Base-by-base conservation (phyloP, 2,113 vertebrate genomes). In the Trochalopteron elliotii region DNA sequence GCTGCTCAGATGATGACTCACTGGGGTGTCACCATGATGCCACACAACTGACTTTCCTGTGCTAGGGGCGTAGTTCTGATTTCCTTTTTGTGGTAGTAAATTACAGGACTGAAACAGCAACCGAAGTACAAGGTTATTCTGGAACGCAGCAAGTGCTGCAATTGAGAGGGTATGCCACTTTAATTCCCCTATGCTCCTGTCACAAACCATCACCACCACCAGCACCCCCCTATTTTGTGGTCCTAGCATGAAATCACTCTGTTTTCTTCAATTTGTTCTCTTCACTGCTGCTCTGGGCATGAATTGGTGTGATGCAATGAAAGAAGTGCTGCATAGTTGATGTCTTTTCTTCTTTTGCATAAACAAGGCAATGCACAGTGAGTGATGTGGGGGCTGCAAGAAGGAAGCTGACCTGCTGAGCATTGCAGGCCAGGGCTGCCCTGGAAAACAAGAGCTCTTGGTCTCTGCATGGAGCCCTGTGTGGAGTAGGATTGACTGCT, bases 401-500 rank as follows among this genome's bases (percentile, higher is more conserved):
- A 59, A 64, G 72, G 33, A 14, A 67, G 52, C 60, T 52, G 78
- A 49, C 15, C 42, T 47, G 53, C 21, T 4, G 8, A 60, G 67
- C 0, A 3, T n/a, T 64, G 49, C 31, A n/a, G 55, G 30, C 21
- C 42, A 12, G 2, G 6, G 64, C 55, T 91, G 90, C 50, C n/a
- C 55, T 53, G 74, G 61, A 16, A 79, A 85, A 85, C 10, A 15
- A 69, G 42, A 0, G 0, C 39, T 67, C 0, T 0, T 39, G 47
- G 35, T 35, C n/a, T 68, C 63, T 68, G 47, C 4, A 3, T 19
- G 50, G 37, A 61, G 35, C 15, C 42, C 47, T 27, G 13, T 0
- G 1, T 21, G 35, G 24, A n/a, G 12, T 25, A 55, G 52, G 74
- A 47, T 71, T 0, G 0, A 21, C 4, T 0, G 0, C 56, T 67